phyloP scores from a whole-genome alignment of 2,888 invertebrate genomes.

The Noctua janthe region DNA sequence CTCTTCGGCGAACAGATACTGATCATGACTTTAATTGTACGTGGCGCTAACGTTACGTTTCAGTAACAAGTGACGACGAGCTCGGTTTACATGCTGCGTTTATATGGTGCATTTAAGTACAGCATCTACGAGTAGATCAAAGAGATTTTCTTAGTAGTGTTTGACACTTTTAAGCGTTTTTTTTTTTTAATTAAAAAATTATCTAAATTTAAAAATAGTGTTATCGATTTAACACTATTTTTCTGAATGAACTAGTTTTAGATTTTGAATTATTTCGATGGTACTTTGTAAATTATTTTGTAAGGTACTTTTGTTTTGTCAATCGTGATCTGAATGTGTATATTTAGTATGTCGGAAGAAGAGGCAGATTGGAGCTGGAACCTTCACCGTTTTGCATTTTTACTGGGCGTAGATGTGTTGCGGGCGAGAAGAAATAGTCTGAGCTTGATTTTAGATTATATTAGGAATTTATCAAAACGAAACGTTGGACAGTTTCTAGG shows the following conservation, averaged over 20 bases:
- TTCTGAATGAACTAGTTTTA: background rate
- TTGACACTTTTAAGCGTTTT: background rate
- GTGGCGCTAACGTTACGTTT: slow-evolving; percentile 88
- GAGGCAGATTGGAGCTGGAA: no score
- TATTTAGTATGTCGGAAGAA: no score
- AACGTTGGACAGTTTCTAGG: no score
- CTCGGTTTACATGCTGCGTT: slow-evolving; percentile 75
- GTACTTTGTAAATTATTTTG: background rate
- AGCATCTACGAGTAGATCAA: background rate
- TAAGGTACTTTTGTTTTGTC: background rate
- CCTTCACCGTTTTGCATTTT: no score
- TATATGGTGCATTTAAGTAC: background rate
- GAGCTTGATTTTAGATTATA: no score
- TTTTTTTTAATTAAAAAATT: no score
- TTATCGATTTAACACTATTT: background rate
- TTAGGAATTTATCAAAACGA: no score
- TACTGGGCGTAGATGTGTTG: no score
- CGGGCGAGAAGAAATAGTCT: no score
- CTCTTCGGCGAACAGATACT: slow-evolving; percentile 87
- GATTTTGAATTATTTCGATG: background rate
- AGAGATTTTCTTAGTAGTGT: background rate
- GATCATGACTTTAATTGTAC: slow-evolving; percentile 89
- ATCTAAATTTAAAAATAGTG: background rate
- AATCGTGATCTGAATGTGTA: background rate
- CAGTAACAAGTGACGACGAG: slow-evolving; percentile 77